Base-by-base conservation (phyloP, 2,797 vertebrate genomes). In the Chanos chanos region DNA sequence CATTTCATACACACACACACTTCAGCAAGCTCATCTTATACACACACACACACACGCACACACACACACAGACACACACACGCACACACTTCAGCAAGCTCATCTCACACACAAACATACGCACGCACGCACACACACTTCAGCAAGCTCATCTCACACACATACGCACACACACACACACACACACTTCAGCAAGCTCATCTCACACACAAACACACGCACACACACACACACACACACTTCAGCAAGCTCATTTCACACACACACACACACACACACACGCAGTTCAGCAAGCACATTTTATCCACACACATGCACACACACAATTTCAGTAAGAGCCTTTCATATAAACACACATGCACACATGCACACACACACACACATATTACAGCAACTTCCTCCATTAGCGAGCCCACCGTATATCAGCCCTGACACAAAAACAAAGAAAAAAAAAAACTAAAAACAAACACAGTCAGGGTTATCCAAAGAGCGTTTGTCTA, bases 21-120 rank as follows among this genome's bases (percentile, higher is more conserved):
- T 44, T 44, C 41, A 45, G 12, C 21, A 16, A 13, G 43, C 43
- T 25, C 15, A n/a, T 30, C 15, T 15, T 49, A 10, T 6, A 28
- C 22, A 28, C 24, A n/a, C n/a, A n/a, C 27, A 10, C 3, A 28
- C 10, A 25, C 24, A 28, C 15, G 49, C 13, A 21, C 7, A 9
- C 49, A 13, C 18, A 10, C 49, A 45, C 45, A 49, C 6, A 30
- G 27, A 49, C 22, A 28, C 25, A 13, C 44, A 44, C 36, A 61
- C 7, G 50, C 24, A 74, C 12, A 82, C 43, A 74, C 63, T 59
- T 49, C 56, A 63, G 56, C 41, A 12, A 64, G 33, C 61, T 50
- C 50, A 13, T 41, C 1, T 34, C 13, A 1, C 61, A 59, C 34
- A 52, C 31, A 61, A 24, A 3, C 25, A 5, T 30, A 12, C 12